Evolutionary conservation across 2,888 invertebrate genomes (phyloP).

Genomic region (Coronaproctus castanopsis): DNA sequence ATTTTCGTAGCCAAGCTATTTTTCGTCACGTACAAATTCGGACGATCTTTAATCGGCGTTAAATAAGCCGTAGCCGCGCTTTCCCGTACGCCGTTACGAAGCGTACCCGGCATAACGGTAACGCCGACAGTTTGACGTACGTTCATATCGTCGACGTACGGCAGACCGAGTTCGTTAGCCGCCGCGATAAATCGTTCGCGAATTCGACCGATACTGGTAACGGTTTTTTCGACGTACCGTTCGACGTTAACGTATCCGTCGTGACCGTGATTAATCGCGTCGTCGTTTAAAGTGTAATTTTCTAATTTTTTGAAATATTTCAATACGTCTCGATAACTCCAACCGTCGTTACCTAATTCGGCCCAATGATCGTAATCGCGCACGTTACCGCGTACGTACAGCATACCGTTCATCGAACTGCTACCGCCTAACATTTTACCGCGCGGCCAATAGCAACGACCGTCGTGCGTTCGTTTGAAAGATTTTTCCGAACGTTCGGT

Average conservation of each 20-base stretch:
- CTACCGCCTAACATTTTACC: conserved; percentile 82
- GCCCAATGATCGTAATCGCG: conserved; percentile 84
- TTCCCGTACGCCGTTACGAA: conserved; percentile 24
- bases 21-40: conserved; percentile 38
- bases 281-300: conserved; percentile 29
- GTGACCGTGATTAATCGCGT: neutral
- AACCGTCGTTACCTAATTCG: conserved; percentile 61
- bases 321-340: conserved; percentile 59
- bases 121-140: conserved; percentile 71
- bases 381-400: conserved; percentile 71
- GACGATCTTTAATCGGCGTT: conserved; percentile 29
- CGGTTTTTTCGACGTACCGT: neutral
- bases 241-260: neutral
- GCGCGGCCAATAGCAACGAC: conserved; percentile 73
- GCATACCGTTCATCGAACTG: conserved; percentile 76
- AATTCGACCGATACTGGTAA: neutral
- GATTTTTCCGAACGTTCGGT: conserved; percentile 24
- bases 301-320: conserved; percentile 80
- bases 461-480: conserved; percentile 68
- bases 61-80: conserved; percentile 29
- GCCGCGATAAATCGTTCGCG: conserved; percentile 32
- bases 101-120: conserved; percentile 59
- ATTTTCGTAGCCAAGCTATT: conserved; percentile 35
- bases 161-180: conserved; percentile 63
- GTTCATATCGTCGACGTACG: conserved; percentile 60